Evolutionary conservation across 2,888 invertebrate genomes (phyloP), one percentile per base, ranked within the genome.

Genomic region (Branchipolynoe longqiensis): DNA sequence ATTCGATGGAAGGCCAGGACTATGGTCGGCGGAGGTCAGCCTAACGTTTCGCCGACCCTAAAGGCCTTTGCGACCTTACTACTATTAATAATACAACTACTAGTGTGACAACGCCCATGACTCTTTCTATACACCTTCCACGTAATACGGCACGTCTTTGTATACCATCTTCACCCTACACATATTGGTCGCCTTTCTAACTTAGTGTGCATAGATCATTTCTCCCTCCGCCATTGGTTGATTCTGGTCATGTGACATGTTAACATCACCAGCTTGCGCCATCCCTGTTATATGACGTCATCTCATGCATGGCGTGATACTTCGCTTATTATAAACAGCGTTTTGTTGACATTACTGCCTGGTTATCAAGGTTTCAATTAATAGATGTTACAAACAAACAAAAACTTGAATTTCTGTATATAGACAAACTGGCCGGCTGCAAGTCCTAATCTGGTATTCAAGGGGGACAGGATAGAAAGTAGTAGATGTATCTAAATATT

Each of bases 391-490:
- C 54, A 78, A 78, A 78, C 40, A 74, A 54, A 78, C 14, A 78
- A 78, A 78, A 78, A 78, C 78, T 78, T 78, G 78, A 78, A 78
- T 78, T 41, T 78, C 41, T 78, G 78, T 78, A 78, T 78, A 78
- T 78, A 78, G 78, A 33, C 12, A 69, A 8, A 69, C 2, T 69
- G 69, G 36, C 69, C 38, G 22, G 38, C 69, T 69, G 69, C 33
- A 38, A 14, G 22, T 36, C 8, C 41, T 78, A 78, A 41, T 28
- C 78, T 41, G 78, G 48, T 33, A 25, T 78, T n/a, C 78, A 54
- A 25, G 48, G 78, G 40, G 18, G 69, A 78, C 41, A 28, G 28
- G n/a, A 31, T 78, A 78, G 78, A 78, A 8, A 25, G 41, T 78
- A 78, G 78, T 12, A 54, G 78, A 48, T 48, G 78, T 78, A 78